These are phyloP conservation scores for Dolichopus griseipennis DNA, from an alignment of 2,888 invertebrate species.

Conservation along the genomic window DNA sequence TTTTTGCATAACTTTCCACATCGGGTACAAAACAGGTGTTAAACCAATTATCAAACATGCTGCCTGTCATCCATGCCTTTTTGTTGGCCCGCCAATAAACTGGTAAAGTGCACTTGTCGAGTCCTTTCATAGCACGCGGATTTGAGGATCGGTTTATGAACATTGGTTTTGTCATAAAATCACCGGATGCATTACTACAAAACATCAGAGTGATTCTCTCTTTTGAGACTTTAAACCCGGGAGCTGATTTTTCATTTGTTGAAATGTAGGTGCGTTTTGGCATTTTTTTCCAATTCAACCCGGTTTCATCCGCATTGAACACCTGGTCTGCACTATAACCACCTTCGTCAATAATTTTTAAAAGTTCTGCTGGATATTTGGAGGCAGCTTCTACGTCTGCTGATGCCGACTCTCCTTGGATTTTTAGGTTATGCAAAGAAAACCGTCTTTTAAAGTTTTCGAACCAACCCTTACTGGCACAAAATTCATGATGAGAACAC, in stretches of 20 bases:
- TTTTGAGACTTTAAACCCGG: constrained; percentile 24
- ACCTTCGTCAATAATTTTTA: constrained; percentile 16
- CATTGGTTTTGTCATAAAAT: too few species aligned
- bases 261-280: constrained; percentile 22
- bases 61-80: too few species aligned
- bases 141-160: too few species aligned
- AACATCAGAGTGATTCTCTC: constrained; percentile 28
- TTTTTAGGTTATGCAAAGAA: constrained; percentile 20
- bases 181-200: constrained; percentile 30
- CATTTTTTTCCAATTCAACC: constrained; percentile 28
- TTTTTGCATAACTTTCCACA: constrained; percentile 32
- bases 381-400: constrained; percentile 21
- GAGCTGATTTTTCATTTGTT: constrained; percentile 18
- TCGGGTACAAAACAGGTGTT: too few species aligned
- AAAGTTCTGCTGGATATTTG: constrained; percentile 13
- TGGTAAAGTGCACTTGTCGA: too few species aligned
- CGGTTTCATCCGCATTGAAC: constrained; percentile 26
- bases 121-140: too few species aligned
- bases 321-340: constrained; percentile 23
- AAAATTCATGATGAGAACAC: not conserved
- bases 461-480: constrained; percentile 17
- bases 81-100: too few species aligned
- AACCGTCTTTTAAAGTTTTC: constrained; percentile 18
- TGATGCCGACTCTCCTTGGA: constrained; percentile 20
- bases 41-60: too few species aligned